Percentiles rank a stretch among this genome's conserved stretches.
phyloP scores from a whole-genome alignment of 2,888 invertebrate genomes.

The Apotomis capreana region DNA sequence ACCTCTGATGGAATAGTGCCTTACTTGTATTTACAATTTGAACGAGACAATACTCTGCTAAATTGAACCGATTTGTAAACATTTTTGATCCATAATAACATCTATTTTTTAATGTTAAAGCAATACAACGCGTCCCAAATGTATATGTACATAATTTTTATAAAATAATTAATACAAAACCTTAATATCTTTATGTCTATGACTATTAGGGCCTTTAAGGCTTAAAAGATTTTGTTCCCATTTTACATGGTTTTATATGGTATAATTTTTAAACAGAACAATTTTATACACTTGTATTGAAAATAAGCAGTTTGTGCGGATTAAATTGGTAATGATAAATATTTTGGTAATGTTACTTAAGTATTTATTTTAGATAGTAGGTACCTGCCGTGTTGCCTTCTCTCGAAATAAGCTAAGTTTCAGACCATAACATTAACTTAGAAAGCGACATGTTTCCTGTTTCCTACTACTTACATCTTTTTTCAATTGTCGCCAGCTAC shows the following conservation, averaged over 20 bases:
- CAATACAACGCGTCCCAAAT: constrained; percentile 2
- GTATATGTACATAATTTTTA: neutral
- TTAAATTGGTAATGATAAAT: neutral
- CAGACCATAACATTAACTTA: no score
- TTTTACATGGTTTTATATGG: constrained; percentile 27
- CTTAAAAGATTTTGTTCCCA: constrained; percentile 6
- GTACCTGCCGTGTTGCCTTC: no score
- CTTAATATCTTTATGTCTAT: neutral
- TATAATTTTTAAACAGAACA: constrained; percentile 19
- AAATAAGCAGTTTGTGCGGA: constrained; percentile 10
- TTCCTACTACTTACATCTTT: no score
- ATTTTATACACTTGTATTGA: constrained; percentile 24
- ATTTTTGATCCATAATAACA: neutral
- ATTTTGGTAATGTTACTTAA: neutral
- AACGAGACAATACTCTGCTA: neutral
- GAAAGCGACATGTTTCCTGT: no score
- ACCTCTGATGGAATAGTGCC: no score
- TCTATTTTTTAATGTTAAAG: neutral
- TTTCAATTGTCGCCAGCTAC: no score
- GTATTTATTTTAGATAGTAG: no score
- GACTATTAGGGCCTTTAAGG: neutral
- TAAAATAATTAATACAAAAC: neutral
- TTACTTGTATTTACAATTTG: no score
- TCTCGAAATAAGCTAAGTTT: no score
- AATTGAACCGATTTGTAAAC: neutral